Conservation (phyloP, 2,797 vertebrate genomes). For the Borostomias antarcticus region DNA sequence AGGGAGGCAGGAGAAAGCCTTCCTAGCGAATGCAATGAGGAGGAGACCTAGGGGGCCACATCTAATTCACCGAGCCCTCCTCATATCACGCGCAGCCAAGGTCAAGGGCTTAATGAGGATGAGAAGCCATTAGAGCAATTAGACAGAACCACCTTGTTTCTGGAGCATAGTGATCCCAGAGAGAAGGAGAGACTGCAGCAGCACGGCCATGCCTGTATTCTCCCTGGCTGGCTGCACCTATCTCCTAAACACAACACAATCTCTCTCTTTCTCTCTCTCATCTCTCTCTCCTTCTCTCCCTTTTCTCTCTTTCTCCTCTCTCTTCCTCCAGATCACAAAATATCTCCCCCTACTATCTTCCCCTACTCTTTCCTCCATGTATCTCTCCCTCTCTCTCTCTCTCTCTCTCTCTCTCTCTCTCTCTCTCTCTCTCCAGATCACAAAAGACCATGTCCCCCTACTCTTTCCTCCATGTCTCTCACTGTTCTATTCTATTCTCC, state of each 20-base stretch:
- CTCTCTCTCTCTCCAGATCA: conserved; percentile 40
- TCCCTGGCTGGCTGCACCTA: no score
- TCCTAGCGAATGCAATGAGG: neutral
- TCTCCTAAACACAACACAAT: no score
- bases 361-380: neutral
- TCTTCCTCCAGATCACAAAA: conserved; percentile 46
- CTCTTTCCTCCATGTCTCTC: neutral
- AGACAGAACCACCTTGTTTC: conserved; percentile 70
- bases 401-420: conserved; percentile 16
- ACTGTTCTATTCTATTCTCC: neutral
- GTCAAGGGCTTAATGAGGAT: conserved; percentile 79
- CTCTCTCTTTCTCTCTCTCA: conserved; percentile 23
- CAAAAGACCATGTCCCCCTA: no score
- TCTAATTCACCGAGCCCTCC: conserved; percentile 72
- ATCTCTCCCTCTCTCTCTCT: conserved; percentile 8
- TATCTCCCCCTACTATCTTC: no score
- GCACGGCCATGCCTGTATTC: no score
- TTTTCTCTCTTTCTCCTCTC: no score
- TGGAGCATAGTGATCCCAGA: conserved; percentile 29
- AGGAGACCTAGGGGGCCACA: conserved; percentile 55
- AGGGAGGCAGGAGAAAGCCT: neutral
- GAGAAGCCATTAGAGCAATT: conserved; percentile 76
- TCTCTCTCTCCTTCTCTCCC: conserved; percentile 43
- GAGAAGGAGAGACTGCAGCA: conserved; percentile 59
- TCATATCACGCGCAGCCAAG: conserved; percentile 72